Evolutionary conservation across 2,113 vertebrate genomes (phyloP).

Genomic region (Dicentrarchus labrax): DNA sequence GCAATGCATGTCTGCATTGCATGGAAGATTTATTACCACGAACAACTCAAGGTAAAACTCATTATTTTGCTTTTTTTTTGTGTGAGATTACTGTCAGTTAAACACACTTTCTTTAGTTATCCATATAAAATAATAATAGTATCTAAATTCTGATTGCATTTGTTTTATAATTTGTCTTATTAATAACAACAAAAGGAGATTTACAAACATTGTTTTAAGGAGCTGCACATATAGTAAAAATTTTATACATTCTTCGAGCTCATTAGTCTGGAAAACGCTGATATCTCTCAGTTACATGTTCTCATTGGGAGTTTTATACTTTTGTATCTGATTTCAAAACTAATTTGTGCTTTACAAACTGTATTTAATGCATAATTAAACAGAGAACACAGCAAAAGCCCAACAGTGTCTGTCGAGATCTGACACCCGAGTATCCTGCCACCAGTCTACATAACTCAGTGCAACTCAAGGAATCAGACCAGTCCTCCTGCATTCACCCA

Average conservation of each 20-base stretch:
- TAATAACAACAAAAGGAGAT: too few relatives aligned
- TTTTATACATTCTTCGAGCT: not conserved
- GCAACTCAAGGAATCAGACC: conserved; percentile 87
- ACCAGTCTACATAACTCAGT: conserved; percentile 85
- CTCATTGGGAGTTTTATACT: not conserved
- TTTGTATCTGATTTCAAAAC: not conserved
- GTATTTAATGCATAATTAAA: conserved; percentile 65
- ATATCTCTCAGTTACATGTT: not conserved
- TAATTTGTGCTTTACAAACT: not conserved
- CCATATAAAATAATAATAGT: not conserved
- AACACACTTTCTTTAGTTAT: not conserved
- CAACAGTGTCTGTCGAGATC: conserved; percentile 86
- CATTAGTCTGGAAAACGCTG: not conserved
- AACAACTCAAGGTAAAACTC: conserved; percentile 89
- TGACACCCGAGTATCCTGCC: conserved; percentile 86
- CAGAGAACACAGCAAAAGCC: conserved; percentile 91
- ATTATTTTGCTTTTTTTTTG: not conserved
- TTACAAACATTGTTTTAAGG: not conserved
- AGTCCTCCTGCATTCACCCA: conserved; percentile 85
- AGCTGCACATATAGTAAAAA: not conserved
- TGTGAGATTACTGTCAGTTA: not conserved
- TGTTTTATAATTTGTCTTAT: not conserved
- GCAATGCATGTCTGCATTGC: conserved; percentile 93
- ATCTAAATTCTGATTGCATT: not conserved
- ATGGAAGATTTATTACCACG: conserved; percentile 94